Conservation (phyloP, 1,140 invertebrate genomes). For the Oppia nitens region DNA sequence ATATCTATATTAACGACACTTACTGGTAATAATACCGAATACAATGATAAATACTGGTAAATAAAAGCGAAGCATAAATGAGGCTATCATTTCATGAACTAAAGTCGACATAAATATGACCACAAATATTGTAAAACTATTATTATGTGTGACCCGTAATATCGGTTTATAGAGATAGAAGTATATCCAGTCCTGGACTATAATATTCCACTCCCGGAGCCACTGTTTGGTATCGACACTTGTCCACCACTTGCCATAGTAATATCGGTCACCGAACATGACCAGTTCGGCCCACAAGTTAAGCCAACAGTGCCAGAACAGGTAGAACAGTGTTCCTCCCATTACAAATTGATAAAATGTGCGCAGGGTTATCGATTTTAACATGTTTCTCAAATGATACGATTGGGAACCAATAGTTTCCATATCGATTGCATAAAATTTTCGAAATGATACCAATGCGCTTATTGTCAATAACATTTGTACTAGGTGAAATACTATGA, state of each 20-base stretch:
- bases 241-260: conserved; percentile 92
- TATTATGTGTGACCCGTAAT: background rate
- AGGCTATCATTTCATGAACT: too few relatives aligned
- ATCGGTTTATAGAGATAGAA: conserved; percentile 59
- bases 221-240: conserved; percentile 56
- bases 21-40: too few relatives aligned
- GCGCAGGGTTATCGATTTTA: conserved; percentile 48
- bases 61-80: too few relatives aligned
- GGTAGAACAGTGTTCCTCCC: conserved; percentile 61
- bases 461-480: conserved; percentile 60
- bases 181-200: conserved; percentile 87
- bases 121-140: conserved; percentile 20
- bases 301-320: conserved; percentile 67
- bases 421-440: conserved; percentile 51
- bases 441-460: conserved; percentile 56
- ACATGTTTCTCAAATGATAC: conserved; percentile 38
- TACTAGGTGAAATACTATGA: conserved; percentile 46
- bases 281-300: conserved; percentile 75
- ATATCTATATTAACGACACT: too few relatives aligned
- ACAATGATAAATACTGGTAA: too few relatives aligned
- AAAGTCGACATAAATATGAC: too few relatives aligned
- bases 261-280: conserved; percentile 63
- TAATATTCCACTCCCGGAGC: conserved; percentile 85
- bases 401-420: conserved; percentile 45
- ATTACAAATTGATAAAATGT: conserved; percentile 54